Evolutionary conservation across 2,797 vertebrate genomes (phyloP).

Genomic region (Oreonectes daqikongensis): DNA sequence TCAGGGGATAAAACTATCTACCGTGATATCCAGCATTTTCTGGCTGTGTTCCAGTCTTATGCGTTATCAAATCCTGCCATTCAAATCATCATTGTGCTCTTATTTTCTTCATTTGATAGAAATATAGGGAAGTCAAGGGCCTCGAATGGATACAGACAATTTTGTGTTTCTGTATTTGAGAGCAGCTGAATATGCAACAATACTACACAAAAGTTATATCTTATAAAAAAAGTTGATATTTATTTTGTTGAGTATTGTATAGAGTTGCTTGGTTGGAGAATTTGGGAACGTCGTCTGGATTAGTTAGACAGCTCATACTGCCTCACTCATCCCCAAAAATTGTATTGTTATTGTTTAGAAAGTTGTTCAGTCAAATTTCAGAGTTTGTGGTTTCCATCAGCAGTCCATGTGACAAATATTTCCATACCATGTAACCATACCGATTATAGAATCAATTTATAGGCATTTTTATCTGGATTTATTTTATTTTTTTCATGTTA

Average conservation of each 20-base stretch:
- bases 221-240: neutral
- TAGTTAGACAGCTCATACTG: neutral
- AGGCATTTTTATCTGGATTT: neutral
- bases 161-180: neutral
- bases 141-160: neutral
- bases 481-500: neutral
- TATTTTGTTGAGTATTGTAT: neutral
- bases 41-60: constrained; percentile 55
- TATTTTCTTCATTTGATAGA: constrained; percentile 16
- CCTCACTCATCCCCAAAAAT: neutral
- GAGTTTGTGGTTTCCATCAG: neutral
- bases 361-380: neutral
- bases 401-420: neutral
- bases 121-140: neutral
- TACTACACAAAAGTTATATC: neutral
- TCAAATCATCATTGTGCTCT: constrained; percentile 6
- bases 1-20: constrained; percentile 52
- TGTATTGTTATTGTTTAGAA: neutral
- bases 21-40: constrained; percentile 57
- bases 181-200: neutral
- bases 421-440: too few relatives aligned
- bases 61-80: constrained; percentile 58
- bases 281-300: neutral
- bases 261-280: neutral
- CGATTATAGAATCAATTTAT: too few relatives aligned